Base-by-base conservation (phyloP, 2,888 invertebrate genomes). In the Drosophila kanekoi region DNA sequence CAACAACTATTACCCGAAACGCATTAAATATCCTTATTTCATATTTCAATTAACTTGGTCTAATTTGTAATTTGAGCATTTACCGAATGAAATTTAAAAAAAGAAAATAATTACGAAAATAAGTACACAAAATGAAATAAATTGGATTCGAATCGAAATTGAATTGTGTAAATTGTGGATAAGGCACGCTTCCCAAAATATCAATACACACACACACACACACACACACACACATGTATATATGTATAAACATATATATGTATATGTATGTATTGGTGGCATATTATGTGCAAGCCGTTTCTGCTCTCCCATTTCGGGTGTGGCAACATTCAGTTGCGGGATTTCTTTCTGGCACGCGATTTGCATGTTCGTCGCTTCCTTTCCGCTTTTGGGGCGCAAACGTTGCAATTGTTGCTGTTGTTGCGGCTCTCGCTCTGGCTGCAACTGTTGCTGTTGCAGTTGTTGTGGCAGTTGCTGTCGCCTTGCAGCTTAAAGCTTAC, bases 291-390 rank as follows among this genome's bases (percentile, higher is more conserved):
- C 28, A 28, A 8, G 8, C 28, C 28, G 28, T 28, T 28, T 8
- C 8, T 28, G 28, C 28, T 8, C 2, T 2, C 28, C 28, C 28
- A 28, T 28, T 28, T 8, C 8, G 28, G 28, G 28, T 2, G 28
- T 0, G 8, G 20, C 45, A 40, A 33, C 14, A 23, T 13, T 53
- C 11, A 72, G 20, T 58, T 72, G 57, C 37, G 53, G n/a, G 20
- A 47, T 32, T 51, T 76, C 52, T 56, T 74, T 41, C 56, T 63
- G 74, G 53, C 41, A 14, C 51, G 58, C 11, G 41, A n/a, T 5
- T 63, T 64, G 23, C 13, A 37, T 32, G 14, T 65, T 1, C 60
- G 47, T n/a, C 40, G 54, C 20, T 56, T 58, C 23, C 44, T 62
- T 10, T 32, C 48, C 10, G n/a, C 1, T 2, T 35, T 16, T 14